These are phyloP conservation scores for Molanna angustata DNA, from an alignment of 2,888 invertebrate genomes.

Conservation along the genomic window DNA sequence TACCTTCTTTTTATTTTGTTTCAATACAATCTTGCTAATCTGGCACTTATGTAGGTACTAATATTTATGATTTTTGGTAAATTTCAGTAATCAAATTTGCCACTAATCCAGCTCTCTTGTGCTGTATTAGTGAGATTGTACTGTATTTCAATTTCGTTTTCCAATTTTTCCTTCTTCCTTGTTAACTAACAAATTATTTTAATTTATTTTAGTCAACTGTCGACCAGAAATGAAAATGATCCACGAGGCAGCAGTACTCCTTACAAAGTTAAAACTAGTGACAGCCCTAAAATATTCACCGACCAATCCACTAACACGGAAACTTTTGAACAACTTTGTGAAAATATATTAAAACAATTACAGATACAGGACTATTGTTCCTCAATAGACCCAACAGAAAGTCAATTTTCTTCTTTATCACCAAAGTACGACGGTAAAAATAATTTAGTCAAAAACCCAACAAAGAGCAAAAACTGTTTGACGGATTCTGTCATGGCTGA, in stretches of 20 bases:
- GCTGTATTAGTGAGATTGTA: no score
- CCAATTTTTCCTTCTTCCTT: no score
- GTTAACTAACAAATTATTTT: no score
- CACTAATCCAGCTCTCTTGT: no score
- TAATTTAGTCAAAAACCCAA: no score
- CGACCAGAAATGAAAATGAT: slow-evolving; percentile 8
- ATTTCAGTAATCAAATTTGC: no score
- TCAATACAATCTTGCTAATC: no score
- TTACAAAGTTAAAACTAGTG: slow-evolving; percentile 6
- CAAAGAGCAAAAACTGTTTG: not conserved
- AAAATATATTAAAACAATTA: slow-evolving; percentile 41
- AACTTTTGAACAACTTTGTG: slow-evolving; percentile 48
- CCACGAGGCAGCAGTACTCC: slow-evolving; percentile 31
- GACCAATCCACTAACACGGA: slow-evolving; percentile 43
- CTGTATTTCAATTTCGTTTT: no score
- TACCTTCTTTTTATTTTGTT: no score
- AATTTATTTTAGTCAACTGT: slow-evolving; percentile 8
- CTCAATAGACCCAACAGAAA: not conserved
- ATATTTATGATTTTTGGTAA: no score
- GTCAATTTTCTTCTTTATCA: not conserved
- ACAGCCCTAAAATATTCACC: not conserved
- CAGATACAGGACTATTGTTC: slow-evolving; percentile 29
- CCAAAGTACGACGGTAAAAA: not conserved
- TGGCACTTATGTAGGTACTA: no score
- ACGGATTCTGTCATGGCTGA: not conserved